Conservation (phyloP, 2,797 vertebrate species). For the Echeneis naucrates region DNA sequence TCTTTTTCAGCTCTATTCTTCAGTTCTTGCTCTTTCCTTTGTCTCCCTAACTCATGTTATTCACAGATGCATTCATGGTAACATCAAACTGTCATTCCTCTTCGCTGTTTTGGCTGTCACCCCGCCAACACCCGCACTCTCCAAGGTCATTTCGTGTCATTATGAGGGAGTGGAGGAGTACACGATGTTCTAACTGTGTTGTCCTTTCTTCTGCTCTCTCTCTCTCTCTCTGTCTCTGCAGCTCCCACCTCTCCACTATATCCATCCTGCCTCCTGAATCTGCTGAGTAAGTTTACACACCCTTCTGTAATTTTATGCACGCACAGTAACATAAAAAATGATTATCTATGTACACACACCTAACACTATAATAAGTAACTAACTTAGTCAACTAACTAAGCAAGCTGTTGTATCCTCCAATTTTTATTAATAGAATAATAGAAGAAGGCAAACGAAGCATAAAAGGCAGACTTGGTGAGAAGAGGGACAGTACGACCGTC, state of each 20-base stretch:
- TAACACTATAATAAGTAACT: background rate
- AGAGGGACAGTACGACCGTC: background rate
- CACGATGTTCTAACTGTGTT: conserved; percentile 68
- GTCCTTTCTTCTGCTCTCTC: conserved; percentile 64
- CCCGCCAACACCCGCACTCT: background rate
- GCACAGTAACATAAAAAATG: background rate
- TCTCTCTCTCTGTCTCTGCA: conserved; percentile 75
- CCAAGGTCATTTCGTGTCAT: conserved; percentile 45
- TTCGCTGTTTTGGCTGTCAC: conserved; percentile 39
- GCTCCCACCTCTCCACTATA: conserved; percentile 88
- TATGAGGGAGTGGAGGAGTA: conserved; percentile 29
- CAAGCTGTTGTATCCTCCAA: background rate
- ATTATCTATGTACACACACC: background rate
- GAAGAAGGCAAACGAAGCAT: background rate
- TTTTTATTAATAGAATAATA: background rate
- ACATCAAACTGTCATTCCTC: conserved; percentile 9
- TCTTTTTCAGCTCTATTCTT: background rate
- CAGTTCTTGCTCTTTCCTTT: background rate
- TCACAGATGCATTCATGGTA: background rate
- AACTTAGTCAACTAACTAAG: no score
- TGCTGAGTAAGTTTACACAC: conserved; percentile 90
- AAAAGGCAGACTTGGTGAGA: background rate
- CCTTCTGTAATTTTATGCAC: conserved; percentile 1
- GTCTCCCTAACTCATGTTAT: background rate
- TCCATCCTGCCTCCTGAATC: conserved; percentile 94